These are phyloP conservation scores for Bufotes viridis DNA, from an alignment of 2,797 vertebrate genomes.

Conservation along the genomic window DNA sequence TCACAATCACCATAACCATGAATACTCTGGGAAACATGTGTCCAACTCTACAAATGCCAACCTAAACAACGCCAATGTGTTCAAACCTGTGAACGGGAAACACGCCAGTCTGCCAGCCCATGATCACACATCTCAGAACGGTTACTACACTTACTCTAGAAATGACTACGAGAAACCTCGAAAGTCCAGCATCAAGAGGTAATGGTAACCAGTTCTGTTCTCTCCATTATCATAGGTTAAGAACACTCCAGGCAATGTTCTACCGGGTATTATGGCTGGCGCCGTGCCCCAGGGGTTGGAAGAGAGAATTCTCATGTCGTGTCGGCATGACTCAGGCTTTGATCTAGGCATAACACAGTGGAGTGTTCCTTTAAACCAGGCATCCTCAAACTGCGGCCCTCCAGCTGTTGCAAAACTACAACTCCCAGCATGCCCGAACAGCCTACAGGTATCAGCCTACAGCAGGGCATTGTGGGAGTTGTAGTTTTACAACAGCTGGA, in stretches of 20 bases:
- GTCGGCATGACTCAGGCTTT: too few species aligned
- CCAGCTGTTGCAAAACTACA: too few species aligned
- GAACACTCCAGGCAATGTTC: not conserved
- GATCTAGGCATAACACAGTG: too few species aligned
- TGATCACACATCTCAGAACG: slow-evolving; percentile 83
- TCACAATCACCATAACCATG: slow-evolving; percentile 89
- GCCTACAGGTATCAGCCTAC: too few species aligned
- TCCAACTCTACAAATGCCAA: slow-evolving; percentile 98
- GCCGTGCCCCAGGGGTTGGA: too few species aligned
- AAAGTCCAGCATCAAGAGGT: slow-evolving; percentile 90
- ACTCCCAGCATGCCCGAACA: too few species aligned
- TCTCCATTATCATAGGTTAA: not conserved
- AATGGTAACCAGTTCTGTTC: slow-evolving; percentile 52
- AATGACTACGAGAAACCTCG: slow-evolving; percentile 82
- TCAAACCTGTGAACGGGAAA: slow-evolving; percentile 89
- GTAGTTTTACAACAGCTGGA: too few species aligned
- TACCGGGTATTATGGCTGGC: not conserved
- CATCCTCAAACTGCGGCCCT: too few species aligned
- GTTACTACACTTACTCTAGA: slow-evolving; percentile 83
- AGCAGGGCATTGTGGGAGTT: too few species aligned
- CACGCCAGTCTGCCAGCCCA: slow-evolving; percentile 78
- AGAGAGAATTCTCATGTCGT: too few species aligned
- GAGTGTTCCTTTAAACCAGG: too few species aligned
- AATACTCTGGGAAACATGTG: slow-evolving; percentile 86
- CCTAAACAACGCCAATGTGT: slow-evolving; percentile 98